phyloP scores from a whole-genome alignment of 2,888 invertebrate species.

The Diploptera punctata region DNA sequence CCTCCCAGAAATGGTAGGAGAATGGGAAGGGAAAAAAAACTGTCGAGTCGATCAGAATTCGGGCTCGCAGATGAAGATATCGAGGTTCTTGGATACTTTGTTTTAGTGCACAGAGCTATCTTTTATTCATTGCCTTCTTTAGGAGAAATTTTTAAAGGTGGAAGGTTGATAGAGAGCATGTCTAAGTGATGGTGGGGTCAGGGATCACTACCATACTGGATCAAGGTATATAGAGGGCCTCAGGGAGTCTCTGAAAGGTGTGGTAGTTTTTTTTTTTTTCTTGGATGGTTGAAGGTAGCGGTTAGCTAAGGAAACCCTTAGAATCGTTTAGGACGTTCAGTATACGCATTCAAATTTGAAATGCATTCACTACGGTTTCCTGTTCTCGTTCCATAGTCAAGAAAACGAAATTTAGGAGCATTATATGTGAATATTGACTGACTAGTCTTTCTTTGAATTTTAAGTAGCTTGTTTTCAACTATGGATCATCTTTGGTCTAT shows the following conservation, averaged over 20 bases:
- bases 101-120: conserved; percentile 39
- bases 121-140: conserved; percentile 40
- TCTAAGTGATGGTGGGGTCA: conserved; percentile 1
- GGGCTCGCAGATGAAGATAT: conserved; percentile 28
- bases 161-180: conserved; percentile 1
- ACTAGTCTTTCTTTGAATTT: too few relatives aligned
- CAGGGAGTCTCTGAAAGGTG: neutral
- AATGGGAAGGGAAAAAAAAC: conserved; percentile 7
- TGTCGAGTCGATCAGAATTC: conserved; percentile 32
- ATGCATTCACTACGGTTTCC: neutral
- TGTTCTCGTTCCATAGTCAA: too few relatives aligned
- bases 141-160: neutral
- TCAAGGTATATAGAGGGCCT: neutral
- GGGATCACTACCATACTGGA: neutral
- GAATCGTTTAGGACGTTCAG: neutral
- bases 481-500: too few relatives aligned
- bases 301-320: neutral
- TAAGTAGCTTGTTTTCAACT: too few relatives aligned
- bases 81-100: conserved; percentile 35
- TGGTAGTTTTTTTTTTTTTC: too few relatives aligned
- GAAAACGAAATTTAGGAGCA: too few relatives aligned
- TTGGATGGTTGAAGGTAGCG: too few relatives aligned
- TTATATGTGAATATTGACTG: too few relatives aligned
- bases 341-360: neutral
- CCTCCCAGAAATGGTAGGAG: too few relatives aligned